Base-by-base conservation (phyloP, 2,113 vertebrate genomes). In the Indicator maculatus region DNA sequence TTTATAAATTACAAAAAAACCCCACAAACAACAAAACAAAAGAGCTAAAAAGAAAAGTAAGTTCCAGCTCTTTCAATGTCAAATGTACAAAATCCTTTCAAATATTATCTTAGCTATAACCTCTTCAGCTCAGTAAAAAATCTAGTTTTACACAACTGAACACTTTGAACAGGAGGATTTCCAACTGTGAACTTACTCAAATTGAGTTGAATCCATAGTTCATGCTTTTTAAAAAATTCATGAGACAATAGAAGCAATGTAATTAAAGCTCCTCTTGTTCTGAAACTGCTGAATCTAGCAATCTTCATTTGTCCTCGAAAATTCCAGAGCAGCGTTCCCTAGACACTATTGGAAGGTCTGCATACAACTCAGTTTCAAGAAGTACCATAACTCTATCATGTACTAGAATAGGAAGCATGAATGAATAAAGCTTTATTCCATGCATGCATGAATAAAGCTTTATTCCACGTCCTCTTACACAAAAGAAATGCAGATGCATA, bases 211-310 rank as follows among this genome's bases (percentile, higher is more conserved):
- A 76, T 80, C 5, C 20, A 13, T 39, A 66, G 70, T 91, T 92
- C 36, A 76, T 23, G 12, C n/a, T 79, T 73, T 72, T 87, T 87
- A 70, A 63, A 91, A 95, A 94, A 83, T 30, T 85, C 60, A 73
- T 5, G 21, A 87, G 8, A 41, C 52, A 73, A 55, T 50, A 83
- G 17, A 81, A 89, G 45, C 19, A 39, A 8, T 19, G 19, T 12
- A 59, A 81, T 77, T 93, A 90, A 79, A 90, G 12, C 41, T 90
- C 21, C 17, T 52, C 30, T 58, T 81, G 5, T 60, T 90, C 76
- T 88, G 41, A 88, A 83, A 71, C 38, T 71, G 9, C 24, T 70
- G 30, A 33, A 85, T 56, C 8, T 80, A 88, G 14, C 31, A 86
- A 82, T 75, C 28, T 72, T 86, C 14, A 56, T 39, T 92, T 88